Evolutionary conservation across 35 echinoderm and acorn worm species (phyloP).

Genomic region (Lytechinus pictus): DNA sequence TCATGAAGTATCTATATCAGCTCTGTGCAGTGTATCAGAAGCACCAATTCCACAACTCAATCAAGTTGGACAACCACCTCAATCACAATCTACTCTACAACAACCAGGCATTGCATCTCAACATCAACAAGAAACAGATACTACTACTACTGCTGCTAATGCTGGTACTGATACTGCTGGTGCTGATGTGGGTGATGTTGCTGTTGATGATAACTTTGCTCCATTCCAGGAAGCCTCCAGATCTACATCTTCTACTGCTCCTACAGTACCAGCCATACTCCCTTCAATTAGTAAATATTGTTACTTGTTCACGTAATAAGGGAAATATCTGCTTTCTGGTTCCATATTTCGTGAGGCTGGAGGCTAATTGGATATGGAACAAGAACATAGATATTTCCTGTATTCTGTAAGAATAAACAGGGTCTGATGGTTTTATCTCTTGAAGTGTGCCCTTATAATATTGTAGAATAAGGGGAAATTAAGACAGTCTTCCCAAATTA

Average conservation of each 20-base stretch:
- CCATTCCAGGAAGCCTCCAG: constrained; percentile 59
- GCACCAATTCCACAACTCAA: constrained; percentile 58
- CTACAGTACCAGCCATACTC: neutral
- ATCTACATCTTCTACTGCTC: neutral
- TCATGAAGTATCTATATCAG: constrained; percentile 44
- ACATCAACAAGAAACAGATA: neutral
- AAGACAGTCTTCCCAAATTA: no score
- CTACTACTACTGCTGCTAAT: neutral
- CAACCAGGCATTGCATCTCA: neutral
- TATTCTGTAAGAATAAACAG: no score
- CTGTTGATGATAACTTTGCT: constrained; percentile 54
- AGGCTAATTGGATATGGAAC: no score
- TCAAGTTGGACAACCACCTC: constrained; percentile 21
- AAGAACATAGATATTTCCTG: no score
- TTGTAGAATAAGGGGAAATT: no score
- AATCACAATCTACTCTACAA: neutral
- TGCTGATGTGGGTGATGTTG: neutral
- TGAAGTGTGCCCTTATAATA: no score
- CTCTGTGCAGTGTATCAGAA: constrained; percentile 27
- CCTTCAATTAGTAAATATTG: neutral
- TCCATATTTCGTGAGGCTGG: no score
- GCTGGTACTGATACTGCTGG: no score
- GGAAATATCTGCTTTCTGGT: no score
- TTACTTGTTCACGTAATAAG: no score
- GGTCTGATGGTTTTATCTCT: no score